phyloP scores from a whole-genome alignment of 2,888 invertebrate genomes.

The Nemapogon koenigi region DNA sequence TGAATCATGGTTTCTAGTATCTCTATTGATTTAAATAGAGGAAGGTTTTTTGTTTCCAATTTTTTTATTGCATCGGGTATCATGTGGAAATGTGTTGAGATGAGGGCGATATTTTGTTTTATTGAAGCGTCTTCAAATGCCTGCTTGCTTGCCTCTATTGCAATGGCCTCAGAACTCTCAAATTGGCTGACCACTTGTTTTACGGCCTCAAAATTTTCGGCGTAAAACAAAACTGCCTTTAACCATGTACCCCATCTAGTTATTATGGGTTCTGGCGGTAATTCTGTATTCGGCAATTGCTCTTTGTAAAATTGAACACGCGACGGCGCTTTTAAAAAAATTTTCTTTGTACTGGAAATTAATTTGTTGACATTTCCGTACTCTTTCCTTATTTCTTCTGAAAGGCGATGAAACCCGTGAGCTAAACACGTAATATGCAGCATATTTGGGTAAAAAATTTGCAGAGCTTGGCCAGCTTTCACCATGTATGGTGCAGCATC shows the following conservation, averaged over 20 bases:
- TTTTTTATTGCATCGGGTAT: conserved; percentile 13
- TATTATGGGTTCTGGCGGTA: conserved; percentile 15
- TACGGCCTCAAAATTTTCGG: conserved; percentile 11
- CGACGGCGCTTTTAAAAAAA: conserved; percentile 13
- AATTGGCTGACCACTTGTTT: conserved; percentile 13
- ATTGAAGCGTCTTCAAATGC: conserved; percentile 11
- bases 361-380: conserved; percentile 12
- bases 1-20: too few species aligned
- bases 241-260: conserved; percentile 15
- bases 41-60: too few species aligned
- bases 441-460: conserved; percentile 7
- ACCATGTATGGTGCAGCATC: conserved; percentile 12
- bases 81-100: conserved; percentile 14
- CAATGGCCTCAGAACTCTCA: conserved; percentile 10
- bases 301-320: conserved; percentile 8
- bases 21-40: too few species aligned
- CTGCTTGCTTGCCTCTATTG: conserved; percentile 11
- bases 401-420: conserved; percentile 11
- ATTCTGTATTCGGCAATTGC: conserved; percentile 14
- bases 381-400: conserved; percentile 9
- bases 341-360: conserved; percentile 14
- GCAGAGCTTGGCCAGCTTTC: conserved; percentile 7
- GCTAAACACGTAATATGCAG: conserved; percentile 10
- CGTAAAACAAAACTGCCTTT: conserved; percentile 14
- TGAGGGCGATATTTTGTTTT: conserved; percentile 12